phyloP scores from a whole-genome alignment of 2,113 vertebrate genomes.

The Psophia crepitans region DNA sequence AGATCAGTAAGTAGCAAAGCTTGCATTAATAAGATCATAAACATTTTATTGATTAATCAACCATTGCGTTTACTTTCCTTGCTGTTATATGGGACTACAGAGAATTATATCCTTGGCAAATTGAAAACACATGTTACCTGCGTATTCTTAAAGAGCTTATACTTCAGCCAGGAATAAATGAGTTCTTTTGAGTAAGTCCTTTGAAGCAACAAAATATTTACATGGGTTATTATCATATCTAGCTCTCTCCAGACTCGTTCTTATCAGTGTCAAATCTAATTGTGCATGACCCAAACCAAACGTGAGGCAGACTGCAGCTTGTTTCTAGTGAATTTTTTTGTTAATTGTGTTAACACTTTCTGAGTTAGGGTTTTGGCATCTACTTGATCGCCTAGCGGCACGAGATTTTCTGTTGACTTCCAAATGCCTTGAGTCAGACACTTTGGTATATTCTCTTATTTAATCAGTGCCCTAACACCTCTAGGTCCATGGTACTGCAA shows the following conservation, averaged over 20 bases:
- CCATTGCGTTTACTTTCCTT: constrained; percentile 4
- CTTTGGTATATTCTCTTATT: not conserved
- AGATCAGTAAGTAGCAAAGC: not conserved
- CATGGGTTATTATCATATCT: not conserved
- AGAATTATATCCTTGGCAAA: not conserved
- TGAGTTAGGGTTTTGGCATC: not conserved
- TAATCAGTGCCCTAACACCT: not conserved
- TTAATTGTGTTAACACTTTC: not conserved
- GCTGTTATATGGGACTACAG: not conserved
- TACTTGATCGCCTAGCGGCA: not conserved
- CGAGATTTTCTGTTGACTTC: not conserved
- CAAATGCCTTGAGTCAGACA: not conserved
- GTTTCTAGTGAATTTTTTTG: not conserved
- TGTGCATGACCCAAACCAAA: not conserved
- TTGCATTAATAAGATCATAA: not conserved
- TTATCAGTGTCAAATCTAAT: not conserved
- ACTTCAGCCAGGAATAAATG: not conserved
- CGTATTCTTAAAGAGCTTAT: not conserved
- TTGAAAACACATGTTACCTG: constrained; percentile 5
- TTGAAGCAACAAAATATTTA: not conserved
- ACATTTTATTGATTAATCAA: constrained; percentile 21
- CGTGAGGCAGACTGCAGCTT: not conserved
- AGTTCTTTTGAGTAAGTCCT: not conserved
- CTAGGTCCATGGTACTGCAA: not conserved
- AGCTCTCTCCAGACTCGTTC: not conserved